These are phyloP conservation scores for Anomalospiza imberbis DNA, from an alignment of 2,797 vertebrate genomes.

Conservation along the genomic window DNA sequence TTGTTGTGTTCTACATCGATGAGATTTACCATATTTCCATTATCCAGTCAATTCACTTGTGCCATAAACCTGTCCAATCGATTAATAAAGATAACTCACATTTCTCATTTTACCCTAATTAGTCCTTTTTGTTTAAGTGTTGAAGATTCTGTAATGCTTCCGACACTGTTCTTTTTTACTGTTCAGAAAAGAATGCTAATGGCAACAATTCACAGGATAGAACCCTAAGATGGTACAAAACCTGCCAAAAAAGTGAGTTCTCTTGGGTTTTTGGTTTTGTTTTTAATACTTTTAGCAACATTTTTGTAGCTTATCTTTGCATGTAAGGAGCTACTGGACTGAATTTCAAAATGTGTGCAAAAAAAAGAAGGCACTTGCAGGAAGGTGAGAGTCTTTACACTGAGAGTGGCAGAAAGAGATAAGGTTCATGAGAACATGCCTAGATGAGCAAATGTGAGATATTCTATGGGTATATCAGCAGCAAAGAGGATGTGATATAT, in stretches of 20 bases:
- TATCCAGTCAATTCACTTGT: not conserved
- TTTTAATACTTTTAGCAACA: not conserved
- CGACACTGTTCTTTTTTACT: not conserved
- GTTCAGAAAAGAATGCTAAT: not conserved
- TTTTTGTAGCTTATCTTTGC: not conserved
- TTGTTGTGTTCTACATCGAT: not conserved
- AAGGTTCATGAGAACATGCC: not conserved
- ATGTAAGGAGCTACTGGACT: not conserved
- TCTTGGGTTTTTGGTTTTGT: fast-evolving
- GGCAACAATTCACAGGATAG: not conserved
- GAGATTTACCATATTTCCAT: not conserved
- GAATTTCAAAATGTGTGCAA: not conserved
- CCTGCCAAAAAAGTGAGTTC: not conserved
- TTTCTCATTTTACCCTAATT: not conserved
- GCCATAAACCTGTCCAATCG: not conserved
- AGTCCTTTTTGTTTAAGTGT: not conserved
- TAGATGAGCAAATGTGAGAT: not conserved
- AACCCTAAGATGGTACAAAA: not conserved
- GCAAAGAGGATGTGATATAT: not conserved
- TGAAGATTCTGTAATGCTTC: not conserved
- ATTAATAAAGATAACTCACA: not conserved
- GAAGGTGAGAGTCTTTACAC: not conserved
- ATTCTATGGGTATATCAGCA: not conserved
- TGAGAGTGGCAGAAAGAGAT: not conserved
- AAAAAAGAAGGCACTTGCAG: not conserved